Percentiles rank a stretch among this genome's conserved stretches.
phyloP scores from a whole-genome alignment of 2,113 vertebrate genomes.

The Tenrec ecaudatus region DNA sequence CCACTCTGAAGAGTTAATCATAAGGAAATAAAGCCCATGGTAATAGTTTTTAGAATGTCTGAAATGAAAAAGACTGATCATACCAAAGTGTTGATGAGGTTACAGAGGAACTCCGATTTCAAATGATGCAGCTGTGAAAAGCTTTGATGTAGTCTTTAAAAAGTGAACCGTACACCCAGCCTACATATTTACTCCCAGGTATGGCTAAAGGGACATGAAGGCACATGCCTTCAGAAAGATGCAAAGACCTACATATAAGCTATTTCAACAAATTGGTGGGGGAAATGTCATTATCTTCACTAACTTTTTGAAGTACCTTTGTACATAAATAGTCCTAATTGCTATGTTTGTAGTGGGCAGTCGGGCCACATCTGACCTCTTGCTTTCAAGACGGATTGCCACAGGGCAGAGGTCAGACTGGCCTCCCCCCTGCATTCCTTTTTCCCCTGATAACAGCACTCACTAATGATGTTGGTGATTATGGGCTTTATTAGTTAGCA shows the following conservation, averaged over 20 bases:
- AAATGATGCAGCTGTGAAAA: background rate
- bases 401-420: too few relatives aligned
- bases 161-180: constrained; percentile 4
- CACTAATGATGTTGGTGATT: too few relatives aligned
- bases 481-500: too few relatives aligned
- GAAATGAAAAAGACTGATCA: background rate
- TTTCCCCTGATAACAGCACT: too few relatives aligned
- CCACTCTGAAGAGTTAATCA: background rate
- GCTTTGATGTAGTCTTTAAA: background rate
- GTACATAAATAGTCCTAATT: background rate
- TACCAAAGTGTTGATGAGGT: background rate
- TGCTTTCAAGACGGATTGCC: too few relatives aligned
- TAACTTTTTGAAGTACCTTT: too few relatives aligned
- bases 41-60: background rate
- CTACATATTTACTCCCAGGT: background rate
- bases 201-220: background rate
- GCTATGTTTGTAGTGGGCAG: background rate
- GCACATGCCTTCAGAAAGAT: background rate
- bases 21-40: background rate
- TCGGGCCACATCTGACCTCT: too few relatives aligned
- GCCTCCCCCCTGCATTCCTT: too few relatives aligned
- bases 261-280: too few relatives aligned
- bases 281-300: too few relatives aligned
- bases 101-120: background rate
- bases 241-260: background rate